Evolutionary conservation across 2,797 vertebrate species (phyloP).

Genomic region (Octomys mimax): DNA sequence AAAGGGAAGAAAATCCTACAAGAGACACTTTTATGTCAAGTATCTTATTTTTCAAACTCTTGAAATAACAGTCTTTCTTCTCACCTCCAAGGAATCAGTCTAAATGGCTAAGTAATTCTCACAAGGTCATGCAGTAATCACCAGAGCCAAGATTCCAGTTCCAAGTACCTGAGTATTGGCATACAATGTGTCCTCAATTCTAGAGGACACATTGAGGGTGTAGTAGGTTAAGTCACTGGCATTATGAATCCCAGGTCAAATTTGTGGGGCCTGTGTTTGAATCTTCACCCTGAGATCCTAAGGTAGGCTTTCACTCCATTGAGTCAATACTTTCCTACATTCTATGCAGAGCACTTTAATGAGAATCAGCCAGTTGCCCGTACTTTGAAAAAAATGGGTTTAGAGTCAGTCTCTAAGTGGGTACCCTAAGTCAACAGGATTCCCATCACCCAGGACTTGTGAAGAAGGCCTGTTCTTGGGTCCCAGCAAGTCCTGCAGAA

Average conservation of each 20-base stretch:
- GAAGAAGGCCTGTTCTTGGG: neutral
- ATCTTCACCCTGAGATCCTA: neutral
- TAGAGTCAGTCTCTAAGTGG: neutral
- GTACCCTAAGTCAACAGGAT: neutral
- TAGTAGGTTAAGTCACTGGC: neutral
- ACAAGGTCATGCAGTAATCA: neutral
- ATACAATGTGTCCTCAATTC: neutral
- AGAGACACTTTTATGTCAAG: neutral
- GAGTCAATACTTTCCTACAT: neutral
- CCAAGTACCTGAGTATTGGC: neutral
- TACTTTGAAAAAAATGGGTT: neutral
- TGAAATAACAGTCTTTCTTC: neutral
- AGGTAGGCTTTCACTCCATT: neutral
- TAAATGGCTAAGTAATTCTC: neutral
- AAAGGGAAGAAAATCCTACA: neutral
- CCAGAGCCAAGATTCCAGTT: neutral
- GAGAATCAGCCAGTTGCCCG: neutral
- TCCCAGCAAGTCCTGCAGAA: neutral
- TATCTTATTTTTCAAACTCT: constrained; percentile 34
- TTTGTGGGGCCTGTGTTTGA: neutral
- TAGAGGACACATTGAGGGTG: neutral
- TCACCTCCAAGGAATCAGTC: neutral
- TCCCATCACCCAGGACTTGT: neutral
- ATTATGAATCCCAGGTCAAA: neutral
- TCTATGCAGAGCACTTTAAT: neutral